phyloP scores from a whole-genome alignment of 2,797 vertebrate genomes.

The Threskiornis aethiopicus region DNA sequence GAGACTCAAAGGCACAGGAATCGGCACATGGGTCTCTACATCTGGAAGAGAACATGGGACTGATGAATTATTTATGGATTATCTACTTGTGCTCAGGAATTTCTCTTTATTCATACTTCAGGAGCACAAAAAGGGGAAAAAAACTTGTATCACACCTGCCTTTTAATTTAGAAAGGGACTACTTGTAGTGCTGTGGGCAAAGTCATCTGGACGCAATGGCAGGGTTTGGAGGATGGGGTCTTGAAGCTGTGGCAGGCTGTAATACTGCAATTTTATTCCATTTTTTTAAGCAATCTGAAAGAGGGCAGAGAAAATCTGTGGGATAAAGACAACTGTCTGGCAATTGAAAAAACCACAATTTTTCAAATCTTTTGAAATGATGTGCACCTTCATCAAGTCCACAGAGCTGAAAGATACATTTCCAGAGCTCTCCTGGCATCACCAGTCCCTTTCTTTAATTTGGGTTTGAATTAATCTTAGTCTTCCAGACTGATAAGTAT shows the following conservation, averaged over 20 bases:
- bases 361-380: not conserved
- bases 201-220: not conserved
- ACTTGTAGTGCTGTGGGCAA: conserved; percentile 17
- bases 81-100: conserved; percentile 55
- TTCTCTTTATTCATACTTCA: conserved; percentile 54
- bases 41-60: conserved; percentile 53
- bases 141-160: conserved; percentile 46
- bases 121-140: not conserved
- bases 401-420: not conserved
- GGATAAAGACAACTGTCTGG: not conserved
- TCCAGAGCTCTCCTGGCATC: not conserved
- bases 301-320: not conserved
- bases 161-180: conserved; percentile 65
- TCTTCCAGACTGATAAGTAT: not conserved
- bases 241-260: not conserved
- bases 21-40: conserved; percentile 16
- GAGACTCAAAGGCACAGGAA: conserved; percentile 13
- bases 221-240: not conserved
- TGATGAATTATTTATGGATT: conserved; percentile 67
- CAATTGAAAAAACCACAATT: not conserved
- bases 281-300: not conserved
- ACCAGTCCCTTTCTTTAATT: not conserved
- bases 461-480: not conserved
- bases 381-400: not conserved
- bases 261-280: not conserved